Percentiles rank a stretch among this genome's conserved stretches.
Conservation (phyloP, 2,888 invertebrate genomes). For the Epinotia nisella region DNA sequence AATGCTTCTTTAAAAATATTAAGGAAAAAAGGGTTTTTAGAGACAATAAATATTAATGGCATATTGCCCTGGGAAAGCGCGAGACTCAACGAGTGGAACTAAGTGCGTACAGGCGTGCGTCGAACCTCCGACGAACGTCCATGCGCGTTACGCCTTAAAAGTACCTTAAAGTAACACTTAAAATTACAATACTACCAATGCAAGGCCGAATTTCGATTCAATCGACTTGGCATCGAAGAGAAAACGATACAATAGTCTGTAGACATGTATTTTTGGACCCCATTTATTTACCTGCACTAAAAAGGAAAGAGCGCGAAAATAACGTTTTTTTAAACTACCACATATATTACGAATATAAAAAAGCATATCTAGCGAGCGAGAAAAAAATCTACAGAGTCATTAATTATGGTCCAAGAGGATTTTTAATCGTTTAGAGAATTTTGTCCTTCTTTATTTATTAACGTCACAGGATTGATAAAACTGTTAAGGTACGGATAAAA, state of each 20-base stretch:
- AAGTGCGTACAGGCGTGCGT: conserved; percentile 72
- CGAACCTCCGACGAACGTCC: conserved; percentile 65
- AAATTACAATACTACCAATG: conserved; percentile 43
- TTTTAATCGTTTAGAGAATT: not conserved
- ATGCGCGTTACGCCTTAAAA: conserved; percentile 61
- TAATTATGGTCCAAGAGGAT: conserved; percentile 14
- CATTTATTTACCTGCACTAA: conserved; percentile 66
- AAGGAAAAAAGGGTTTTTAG: not conserved
- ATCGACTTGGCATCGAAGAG: conserved; percentile 47
- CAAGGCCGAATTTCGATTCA: conserved; percentile 41
- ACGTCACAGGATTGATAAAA: conserved; percentile 21
- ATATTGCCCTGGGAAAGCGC: conserved; percentile 51
- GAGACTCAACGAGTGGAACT: conserved; percentile 75
- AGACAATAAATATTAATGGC: not conserved
- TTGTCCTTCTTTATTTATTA: conserved; percentile 1
- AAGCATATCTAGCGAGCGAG: conserved; percentile 36
- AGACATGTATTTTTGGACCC: conserved; percentile 73
- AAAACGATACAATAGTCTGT: conserved; percentile 53
- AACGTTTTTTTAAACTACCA: conserved; percentile 4
- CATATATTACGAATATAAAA: not conserved
- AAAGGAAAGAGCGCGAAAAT: conserved; percentile 47
- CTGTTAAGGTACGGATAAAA: not conserved
- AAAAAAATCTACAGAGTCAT: conserved; percentile 10
- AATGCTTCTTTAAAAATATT: conserved; percentile 4
- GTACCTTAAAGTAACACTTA: conserved; percentile 45